Percentiles rank a stretch among this genome's conserved stretches.
Conservation (phyloP, 2,113 vertebrate species). For the Saccopteryx leptura region DNA sequence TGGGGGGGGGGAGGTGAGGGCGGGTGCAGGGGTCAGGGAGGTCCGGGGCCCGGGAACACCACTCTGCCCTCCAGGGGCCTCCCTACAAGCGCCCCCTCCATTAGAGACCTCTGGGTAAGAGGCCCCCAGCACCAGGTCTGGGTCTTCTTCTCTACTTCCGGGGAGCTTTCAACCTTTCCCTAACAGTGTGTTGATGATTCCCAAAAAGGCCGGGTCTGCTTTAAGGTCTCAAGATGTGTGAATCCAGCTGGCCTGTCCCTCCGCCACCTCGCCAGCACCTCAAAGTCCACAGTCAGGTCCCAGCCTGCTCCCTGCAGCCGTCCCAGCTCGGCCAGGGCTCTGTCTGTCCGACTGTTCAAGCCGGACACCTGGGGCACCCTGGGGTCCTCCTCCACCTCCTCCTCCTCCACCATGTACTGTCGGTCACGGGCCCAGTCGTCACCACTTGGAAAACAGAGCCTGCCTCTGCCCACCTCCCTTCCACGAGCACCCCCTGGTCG, state of each 20-base stretch:
- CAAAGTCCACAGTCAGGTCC: background rate
- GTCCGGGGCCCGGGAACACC: background rate
- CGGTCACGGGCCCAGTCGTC: background rate
- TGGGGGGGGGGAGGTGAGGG: background rate
- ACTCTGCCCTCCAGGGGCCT: background rate
- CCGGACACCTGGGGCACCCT: background rate
- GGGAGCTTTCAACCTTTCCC: background rate
- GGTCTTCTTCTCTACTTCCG: background rate
- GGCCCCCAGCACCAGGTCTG: background rate
- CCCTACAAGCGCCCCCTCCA: background rate
- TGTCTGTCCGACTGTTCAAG: background rate
- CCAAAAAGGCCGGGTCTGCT: background rate
- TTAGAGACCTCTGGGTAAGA: background rate
- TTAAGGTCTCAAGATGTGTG: background rate
- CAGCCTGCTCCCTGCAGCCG: background rate
- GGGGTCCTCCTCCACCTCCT: background rate
- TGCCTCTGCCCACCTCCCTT: background rate
- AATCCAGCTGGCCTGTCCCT: background rate
- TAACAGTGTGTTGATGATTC: background rate
- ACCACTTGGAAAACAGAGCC: background rate
- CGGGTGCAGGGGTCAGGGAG: too few species aligned
- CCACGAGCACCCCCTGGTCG: too few species aligned
- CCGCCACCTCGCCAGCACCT: background rate
- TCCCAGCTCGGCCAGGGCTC: background rate
- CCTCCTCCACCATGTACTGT: accelerated